A percentile compares a stretch with the other conserved stretches of the same genome.
phyloP scores from a whole-genome alignment of 2,113 vertebrate species.

The Prunella fulvescens region DNA sequence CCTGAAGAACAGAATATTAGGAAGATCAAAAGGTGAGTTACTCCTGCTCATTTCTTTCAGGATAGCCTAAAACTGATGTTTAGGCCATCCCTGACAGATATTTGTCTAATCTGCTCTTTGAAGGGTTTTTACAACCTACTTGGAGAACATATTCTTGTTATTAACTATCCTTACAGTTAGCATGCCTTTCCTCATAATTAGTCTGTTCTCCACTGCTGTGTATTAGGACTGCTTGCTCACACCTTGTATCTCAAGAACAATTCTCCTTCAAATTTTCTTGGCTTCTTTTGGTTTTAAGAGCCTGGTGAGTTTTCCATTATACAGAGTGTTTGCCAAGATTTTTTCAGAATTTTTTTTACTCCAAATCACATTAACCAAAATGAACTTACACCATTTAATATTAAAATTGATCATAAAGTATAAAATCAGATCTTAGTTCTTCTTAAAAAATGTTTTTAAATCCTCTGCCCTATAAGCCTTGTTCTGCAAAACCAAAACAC shows the following conservation, averaged over 20 bases:
- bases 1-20: neutral
- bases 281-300: neutral
- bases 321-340: neutral
- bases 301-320: neutral
- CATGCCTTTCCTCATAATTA: neutral
- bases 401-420: neutral
- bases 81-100: neutral
- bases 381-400: neutral
- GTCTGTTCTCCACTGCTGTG: neutral
- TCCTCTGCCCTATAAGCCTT: neutral
- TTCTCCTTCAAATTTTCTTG: neutral
- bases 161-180: neutral
- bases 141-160: neutral
- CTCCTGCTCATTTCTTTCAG: neutral
- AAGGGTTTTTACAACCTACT: neutral
- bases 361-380: neutral
- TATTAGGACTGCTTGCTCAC: neutral
- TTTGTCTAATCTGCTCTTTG: neutral
- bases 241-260: rapidly evolving
- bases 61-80: neutral
- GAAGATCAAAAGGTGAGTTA: neutral
- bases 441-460: neutral
- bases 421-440: neutral
- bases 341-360: neutral
- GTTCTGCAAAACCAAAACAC: neutral